Base-by-base conservation (phyloP, 1,140 invertebrate species). In the Dreissena rostriformis region DNA sequence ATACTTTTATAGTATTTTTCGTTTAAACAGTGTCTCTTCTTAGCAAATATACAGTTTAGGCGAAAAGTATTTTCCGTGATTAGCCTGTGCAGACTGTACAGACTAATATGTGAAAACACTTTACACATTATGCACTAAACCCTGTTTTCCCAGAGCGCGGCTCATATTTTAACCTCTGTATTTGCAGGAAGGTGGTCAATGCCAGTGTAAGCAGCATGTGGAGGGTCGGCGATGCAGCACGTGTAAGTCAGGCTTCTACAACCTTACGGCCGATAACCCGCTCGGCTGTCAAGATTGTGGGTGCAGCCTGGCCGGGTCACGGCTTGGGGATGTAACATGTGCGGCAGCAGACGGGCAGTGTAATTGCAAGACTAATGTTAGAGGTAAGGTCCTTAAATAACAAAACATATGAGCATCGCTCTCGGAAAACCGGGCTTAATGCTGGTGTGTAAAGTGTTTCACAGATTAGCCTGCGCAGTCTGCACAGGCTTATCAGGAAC, bases 171-270 rank as follows among this genome's bases (percentile, higher is more conserved):
- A 39, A 39, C 39, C 39, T 39, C 39, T 39, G 39, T 39, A 39
- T 57, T 96, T 97, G 66, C 95, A 96, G 83, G 98, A 82, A 65
- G 49, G 97, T 96, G 0, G 96, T 92, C 95, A 99, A 0, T 99
- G 99, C 91, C 95, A 97, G 83, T 99, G 99, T 92, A 99, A 99
- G 91, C 95, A 97, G 55, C 95, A 97, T 12, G 98, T 99, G 0
- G 95, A 96, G 82, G 98, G 98, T 0, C 95, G 98, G 74, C 98
- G 98, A 84, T 99, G 99, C 92, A 96, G 99, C 66, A 29, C 65
- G 86, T 99, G 99, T 93, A 97, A 96, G 91, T 96, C 97, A 0
- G 95, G 99, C 0, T 99, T 95, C 93, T 99, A 97, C 97, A 99
- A 99, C 93, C 94, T 99, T 4, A 96, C 97, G 89, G 94, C 96